A percentile compares a stretch with the other conserved stretches of the same genome.
phyloP scores from a whole-genome alignment of 1,140 invertebrate species.

The Drosophila sechellia region DNA sequence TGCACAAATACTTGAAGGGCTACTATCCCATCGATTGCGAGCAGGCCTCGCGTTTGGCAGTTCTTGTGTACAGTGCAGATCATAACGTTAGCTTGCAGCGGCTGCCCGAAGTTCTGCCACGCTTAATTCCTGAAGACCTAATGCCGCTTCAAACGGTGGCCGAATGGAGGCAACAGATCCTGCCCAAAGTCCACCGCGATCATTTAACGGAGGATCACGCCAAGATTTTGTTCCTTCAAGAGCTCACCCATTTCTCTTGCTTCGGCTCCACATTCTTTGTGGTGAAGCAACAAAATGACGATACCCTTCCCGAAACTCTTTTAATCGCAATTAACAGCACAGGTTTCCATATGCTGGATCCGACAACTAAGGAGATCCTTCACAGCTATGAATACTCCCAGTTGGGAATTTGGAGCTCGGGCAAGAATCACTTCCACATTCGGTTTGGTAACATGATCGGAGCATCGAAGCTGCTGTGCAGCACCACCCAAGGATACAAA shows the following conservation, averaged over 20 bases:
- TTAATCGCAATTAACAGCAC: constrained; percentile 96
- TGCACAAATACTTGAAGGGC: constrained; percentile 95
- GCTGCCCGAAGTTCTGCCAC: constrained; percentile 88
- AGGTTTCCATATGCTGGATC: constrained; percentile 95
- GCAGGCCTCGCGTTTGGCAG: constrained; percentile 92
- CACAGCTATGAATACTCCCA: constrained; percentile 93
- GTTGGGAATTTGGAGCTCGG: constrained; percentile 96
- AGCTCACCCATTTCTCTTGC: constrained; percentile 91
- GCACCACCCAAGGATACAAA: constrained; percentile 97
- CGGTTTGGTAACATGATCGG: constrained; percentile 94
- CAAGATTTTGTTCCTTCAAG: constrained; percentile 93
- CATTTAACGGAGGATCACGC: constrained; percentile 88
- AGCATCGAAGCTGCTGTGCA: constrained; percentile 94
- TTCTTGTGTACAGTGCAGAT: constrained; percentile 89
- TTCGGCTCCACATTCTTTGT: constrained; percentile 99
- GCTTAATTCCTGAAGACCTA: constrained; percentile 93
- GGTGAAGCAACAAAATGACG: constrained; percentile 94
- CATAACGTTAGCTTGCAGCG: constrained; percentile 88
- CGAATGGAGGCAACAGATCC: constrained; percentile 94
- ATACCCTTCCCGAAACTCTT: constrained; percentile 92
- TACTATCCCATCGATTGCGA: constrained; percentile 93
- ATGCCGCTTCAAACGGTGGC: constrained; percentile 89
- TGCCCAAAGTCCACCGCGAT: constrained; percentile 85
- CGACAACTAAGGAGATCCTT: constrained; percentile 90
- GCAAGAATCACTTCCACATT: constrained; percentile 97